Base-by-base conservation (phyloP, 2,888 invertebrate species). In the Scaptomyza tumidula region DNA sequence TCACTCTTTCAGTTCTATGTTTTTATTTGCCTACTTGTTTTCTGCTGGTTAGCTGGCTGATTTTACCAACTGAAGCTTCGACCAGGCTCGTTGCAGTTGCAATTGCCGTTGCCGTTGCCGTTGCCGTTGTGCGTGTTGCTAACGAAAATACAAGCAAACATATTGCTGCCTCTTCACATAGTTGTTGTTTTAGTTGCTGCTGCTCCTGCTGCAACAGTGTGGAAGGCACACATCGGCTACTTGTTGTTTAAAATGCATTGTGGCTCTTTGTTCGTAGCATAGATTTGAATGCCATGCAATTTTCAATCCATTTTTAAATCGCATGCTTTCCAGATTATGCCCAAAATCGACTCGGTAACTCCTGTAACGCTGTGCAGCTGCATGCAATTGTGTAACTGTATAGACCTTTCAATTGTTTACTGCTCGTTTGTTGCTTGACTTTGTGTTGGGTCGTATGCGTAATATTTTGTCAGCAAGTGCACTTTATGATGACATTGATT, bases 21-120 rank as follows among this genome's bases (percentile, higher is more conserved):
- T 84, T 83, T 84, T 84, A 84, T 84, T 84, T 86, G 87, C 80
- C 80, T 66, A 75, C 78, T 86, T 81, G 86, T 81, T 84, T 84
- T 83, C 83, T 84, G 84, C 84, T 86, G 81, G 83, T 86, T 83
- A 86, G 83, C 71, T 73, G 75, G 77, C 75, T 81, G 85, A 86
- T 86, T 86, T 84, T 78, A 16, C 62, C 77, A 81, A 71, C 71
- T 76, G 59, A 49, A 58, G 46, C 46, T 53, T 48, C 48, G 29
- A 63, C 67, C 50, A 41, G 49, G 37, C 54, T 49, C 33, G 64
- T 68, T 66, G 62, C 54, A 27, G 35, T 35, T 35, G 64, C 56
- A 35, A 14, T 39, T 39, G 37, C 37, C 39, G 39, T 41, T 16
- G 63, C 54, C 27, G 35, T 35, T 35, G 64, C 56, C 39, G 37